Evolutionary conservation across 2,113 vertebrate species (phyloP), one percentile per base, ranked within the genome.

Genomic region (Illadopsis cleaveri): DNA sequence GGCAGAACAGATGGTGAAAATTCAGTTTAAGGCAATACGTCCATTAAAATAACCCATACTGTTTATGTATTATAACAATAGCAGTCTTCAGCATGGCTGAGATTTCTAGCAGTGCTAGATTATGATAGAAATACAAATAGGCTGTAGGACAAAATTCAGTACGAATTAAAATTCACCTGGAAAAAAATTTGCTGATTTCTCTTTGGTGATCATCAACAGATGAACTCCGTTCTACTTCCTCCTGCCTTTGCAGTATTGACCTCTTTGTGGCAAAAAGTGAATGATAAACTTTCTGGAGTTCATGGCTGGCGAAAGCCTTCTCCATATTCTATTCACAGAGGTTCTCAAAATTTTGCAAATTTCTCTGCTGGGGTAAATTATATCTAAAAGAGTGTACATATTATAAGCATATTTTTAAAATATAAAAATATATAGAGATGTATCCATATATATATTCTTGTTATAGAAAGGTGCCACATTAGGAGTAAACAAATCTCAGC

Each of bases 1-100:
- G 94, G 83, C 90, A 93, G 98, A 98, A 97, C 98, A 98, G 98
- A 98, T 98, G 98, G 98, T 53, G 93, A 97, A 98, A 94, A 97
- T 90, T 98, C 96, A 81, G 87, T 98, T 98, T 97, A 97, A 98
- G 98, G 98, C 97, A 98, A 95, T 98, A 97, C 95, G 98, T 98
- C 98, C 97, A 97, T 98, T 98, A 98, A 98, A 97, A 97, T 94
- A 97, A 96, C 98, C 97, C 97, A 79, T 95, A 92, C 96, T 96
- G 93, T 95, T 97, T 97, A 93, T 97, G 94, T 95, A 96, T 92
- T 94, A 95, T 87, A 95, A 96, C 97, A 93, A 96, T 86, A 94
- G 93, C 95, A 94, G 61, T 69, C 92, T 97, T 97, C 96, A 93
- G 79, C 89, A 85, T 81, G 48, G 93, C 80, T 83, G 69, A 90